These are phyloP conservation scores for Papilio glaucus DNA, from an alignment of 1,140 invertebrate genomes.

Conservation along the genomic window DNA sequence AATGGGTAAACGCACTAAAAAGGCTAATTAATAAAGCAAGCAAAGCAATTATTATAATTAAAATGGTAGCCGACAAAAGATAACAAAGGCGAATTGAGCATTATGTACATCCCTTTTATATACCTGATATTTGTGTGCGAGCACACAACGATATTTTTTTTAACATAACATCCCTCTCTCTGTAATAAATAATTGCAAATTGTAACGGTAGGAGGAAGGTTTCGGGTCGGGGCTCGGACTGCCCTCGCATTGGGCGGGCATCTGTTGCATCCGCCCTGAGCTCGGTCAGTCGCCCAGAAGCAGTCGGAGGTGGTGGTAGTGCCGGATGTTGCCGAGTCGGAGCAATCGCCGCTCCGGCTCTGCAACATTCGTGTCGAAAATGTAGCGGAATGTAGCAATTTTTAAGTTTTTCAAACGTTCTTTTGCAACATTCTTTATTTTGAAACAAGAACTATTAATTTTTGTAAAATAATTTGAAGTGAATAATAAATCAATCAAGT, in stretches of 20 bases:
- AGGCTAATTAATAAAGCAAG: no score
- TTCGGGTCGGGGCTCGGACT: not conserved
- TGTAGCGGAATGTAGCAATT: not conserved
- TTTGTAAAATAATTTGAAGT: not conserved
- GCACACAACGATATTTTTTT: constrained; percentile 2
- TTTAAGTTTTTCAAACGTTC: not conserved
- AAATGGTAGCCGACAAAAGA: no score
- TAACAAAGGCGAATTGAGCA: no score
- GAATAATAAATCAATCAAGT: not conserved
- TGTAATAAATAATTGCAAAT: not conserved
- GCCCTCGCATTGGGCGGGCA: constrained; percentile 23
- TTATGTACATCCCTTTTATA: no score
- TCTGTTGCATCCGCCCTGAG: not conserved
- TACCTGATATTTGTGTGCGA: not conserved
- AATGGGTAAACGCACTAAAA: no score
- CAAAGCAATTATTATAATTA: no score
- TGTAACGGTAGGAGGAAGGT: constrained; percentile 12
- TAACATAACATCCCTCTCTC: not conserved
- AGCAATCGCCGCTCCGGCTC: not conserved
- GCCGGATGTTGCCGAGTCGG: constrained; percentile 11
- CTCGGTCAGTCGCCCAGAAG: constrained; percentile 15
- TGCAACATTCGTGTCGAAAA: not conserved
- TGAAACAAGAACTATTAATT: not conserved
- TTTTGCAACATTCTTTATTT: not conserved
- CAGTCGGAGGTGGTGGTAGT: not conserved